Percentiles rank a stretch among this genome's conserved stretches.
phyloP scores from a whole-genome alignment of 2,113 vertebrate genomes.

The Girardinichthys multiradiatus region DNA sequence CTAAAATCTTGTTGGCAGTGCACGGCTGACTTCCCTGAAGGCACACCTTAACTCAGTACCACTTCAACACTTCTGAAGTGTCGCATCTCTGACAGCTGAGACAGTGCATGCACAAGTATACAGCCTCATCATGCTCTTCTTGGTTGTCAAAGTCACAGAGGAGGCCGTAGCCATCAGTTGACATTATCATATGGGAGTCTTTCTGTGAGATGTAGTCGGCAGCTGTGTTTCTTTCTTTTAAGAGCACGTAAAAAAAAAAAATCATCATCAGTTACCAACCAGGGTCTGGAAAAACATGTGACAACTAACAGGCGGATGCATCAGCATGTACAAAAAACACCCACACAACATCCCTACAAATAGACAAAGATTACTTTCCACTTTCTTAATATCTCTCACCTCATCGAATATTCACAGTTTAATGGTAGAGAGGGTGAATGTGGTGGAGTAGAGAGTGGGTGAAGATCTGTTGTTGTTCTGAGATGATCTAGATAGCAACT shows the following conservation, averaged over 20 bases:
- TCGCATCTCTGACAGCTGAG: slow-evolving; percentile 36
- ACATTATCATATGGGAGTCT: background rate
- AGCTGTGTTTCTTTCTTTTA: background rate
- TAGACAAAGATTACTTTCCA: slow-evolving; percentile 28
- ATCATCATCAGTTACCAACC: background rate
- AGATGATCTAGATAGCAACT: slow-evolving; percentile 11
- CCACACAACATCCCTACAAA: slow-evolving; percentile 25
- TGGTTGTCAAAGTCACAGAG: slow-evolving; percentile 5
- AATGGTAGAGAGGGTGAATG: slow-evolving; percentile 39
- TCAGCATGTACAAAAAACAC: slow-evolving; percentile 6
- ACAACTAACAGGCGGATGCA: slow-evolving; percentile 25
- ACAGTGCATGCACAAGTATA: slow-evolving; percentile 8
- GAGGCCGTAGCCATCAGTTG: slow-evolving; percentile 1
- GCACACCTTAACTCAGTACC: slow-evolving; percentile 39
- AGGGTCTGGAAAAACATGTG: background rate
- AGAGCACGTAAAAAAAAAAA: background rate
- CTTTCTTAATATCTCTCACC: slow-evolving; percentile 47
- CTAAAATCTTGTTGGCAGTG: slow-evolving; percentile 42
- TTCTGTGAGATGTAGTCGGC: background rate
- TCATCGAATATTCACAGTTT: slow-evolving; percentile 59
- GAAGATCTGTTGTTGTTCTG: slow-evolving; percentile 38
- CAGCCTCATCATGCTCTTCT: slow-evolving; percentile 16
- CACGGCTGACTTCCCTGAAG: slow-evolving; percentile 42
- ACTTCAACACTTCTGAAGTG: slow-evolving; percentile 29
- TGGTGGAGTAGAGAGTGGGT: slow-evolving; percentile 39